A percentile compares a stretch with the other conserved stretches of the same genome.
Evolutionary conservation across 2,113 vertebrate species (phyloP).

Genomic region (Entomyzon cyanotis): DNA sequence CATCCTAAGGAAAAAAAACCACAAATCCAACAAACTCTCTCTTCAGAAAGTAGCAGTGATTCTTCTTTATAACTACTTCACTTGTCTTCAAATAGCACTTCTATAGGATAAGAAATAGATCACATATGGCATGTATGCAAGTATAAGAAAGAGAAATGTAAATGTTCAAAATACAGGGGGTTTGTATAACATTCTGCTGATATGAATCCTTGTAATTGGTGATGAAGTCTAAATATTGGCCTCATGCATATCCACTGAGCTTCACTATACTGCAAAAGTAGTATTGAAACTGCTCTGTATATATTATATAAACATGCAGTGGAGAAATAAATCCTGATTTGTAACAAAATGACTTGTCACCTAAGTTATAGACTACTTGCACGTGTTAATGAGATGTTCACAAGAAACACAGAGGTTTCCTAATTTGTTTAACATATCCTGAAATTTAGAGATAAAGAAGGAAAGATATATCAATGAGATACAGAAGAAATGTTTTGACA

Average conservation of each 20-base stretch:
- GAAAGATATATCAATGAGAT: not conserved
- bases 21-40: not conserved
- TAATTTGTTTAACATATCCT: not conserved
- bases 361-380: not conserved
- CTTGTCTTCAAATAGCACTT: not conserved
- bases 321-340: not conserved
- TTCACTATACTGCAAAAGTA: not conserved
- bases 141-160: not conserved
- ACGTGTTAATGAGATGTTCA: not conserved
- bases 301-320: not conserved
- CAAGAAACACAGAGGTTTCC: not conserved
- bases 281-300: not conserved
- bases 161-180: rapidly evolving
- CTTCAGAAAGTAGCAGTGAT: not conserved
- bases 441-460: not conserved
- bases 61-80: not conserved
- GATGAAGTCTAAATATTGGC: not conserved
- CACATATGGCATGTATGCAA: not conserved
- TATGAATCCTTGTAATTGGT: not conserved
- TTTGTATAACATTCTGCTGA: not conserved
- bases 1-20: not conserved
- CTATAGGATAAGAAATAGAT: not conserved
- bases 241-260: not conserved
- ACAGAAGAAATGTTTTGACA: not conserved
- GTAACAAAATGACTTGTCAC: not conserved